A percentile compares a stretch with the other conserved stretches of the same genome.
Evolutionary conservation across 2,888 invertebrate species (phyloP).

Genomic region (Blera fallax): DNA sequence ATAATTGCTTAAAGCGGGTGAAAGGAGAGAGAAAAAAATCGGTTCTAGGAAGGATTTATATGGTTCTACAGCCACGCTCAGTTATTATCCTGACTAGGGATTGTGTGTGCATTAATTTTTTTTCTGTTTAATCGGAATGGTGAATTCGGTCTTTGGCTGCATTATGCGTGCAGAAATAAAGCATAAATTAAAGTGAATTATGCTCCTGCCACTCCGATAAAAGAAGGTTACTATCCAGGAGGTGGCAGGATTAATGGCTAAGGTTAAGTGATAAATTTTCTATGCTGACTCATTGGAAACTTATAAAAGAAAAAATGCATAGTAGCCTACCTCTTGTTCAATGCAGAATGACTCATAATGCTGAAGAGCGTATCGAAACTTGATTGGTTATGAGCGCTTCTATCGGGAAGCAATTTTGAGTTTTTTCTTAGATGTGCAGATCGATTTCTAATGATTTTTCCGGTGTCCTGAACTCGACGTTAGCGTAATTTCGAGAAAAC

Average conservation of each 20-base stretch:
- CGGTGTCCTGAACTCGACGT: no score
- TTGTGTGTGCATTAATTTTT: constrained; percentile 4
- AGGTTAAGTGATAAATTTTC: constrained; percentile 9
- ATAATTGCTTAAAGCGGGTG: constrained; percentile 11
- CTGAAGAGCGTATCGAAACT: no score
- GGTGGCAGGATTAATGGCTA: constrained; percentile 39
- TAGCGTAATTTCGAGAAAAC: no score
- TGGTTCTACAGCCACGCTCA: neutral
- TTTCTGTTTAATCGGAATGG: neutral
- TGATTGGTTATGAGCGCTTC: no score
- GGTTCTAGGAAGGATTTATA: constrained; percentile 19
- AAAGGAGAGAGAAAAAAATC: neutral
- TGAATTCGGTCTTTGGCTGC: constrained; percentile 7
- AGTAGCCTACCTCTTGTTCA: neutral
- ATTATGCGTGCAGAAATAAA: constrained; percentile 57
- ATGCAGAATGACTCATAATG: neutral
- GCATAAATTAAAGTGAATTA: constrained; percentile 63
- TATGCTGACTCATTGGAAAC: constrained; percentile 6
- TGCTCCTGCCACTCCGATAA: neutral
- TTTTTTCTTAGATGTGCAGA: no score
- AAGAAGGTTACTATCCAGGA: constrained; percentile 4
- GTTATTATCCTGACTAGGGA: neutral
- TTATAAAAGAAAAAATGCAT: neutral
- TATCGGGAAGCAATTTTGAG: no score
- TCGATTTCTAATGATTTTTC: no score